Evolutionary conservation across 2,113 vertebrate genomes (phyloP).

Genomic region (Oreochromis niloticus): DNA sequence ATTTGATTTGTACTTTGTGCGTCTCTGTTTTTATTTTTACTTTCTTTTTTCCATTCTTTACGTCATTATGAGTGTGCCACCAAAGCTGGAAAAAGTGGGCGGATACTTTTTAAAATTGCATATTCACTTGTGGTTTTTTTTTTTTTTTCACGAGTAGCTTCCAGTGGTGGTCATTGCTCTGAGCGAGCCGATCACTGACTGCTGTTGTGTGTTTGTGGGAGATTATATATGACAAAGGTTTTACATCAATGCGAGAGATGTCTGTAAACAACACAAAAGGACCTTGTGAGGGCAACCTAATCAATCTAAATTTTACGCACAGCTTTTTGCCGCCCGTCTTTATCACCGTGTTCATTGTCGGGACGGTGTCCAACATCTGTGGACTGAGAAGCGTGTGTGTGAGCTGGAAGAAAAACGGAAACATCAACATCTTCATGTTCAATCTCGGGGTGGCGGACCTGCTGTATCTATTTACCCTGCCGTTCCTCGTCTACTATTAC

Average conservation of each 20-base stretch:
- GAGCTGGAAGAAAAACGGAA: slow-evolving; percentile 27
- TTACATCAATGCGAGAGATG: background rate
- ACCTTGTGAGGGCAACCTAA: background rate
- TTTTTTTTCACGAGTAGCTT: background rate
- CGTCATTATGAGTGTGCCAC: background rate
- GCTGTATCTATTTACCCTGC: slow-evolving; percentile 76
- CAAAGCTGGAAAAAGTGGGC: background rate
- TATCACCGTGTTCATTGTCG: slow-evolving; percentile 65
- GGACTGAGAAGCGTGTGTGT: slow-evolving; percentile 43
- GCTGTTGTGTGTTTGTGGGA: background rate
- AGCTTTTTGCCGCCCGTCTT: slow-evolving; percentile 67
- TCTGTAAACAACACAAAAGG: slow-evolving; percentile 42
- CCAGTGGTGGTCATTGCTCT: background rate
- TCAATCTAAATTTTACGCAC: slow-evolving; percentile 59
- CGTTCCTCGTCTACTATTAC: slow-evolving; percentile 79
- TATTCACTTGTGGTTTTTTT: background rate
- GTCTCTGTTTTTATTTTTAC: background rate
- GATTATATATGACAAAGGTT: background rate
- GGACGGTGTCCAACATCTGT: slow-evolving; percentile 66
- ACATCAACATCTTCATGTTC: slow-evolving; percentile 71
- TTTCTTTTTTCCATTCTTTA: background rate
- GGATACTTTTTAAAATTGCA: background rate
- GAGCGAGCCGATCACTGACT: background rate
- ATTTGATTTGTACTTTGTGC: background rate
- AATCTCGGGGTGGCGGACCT: slow-evolving; percentile 79